phyloP scores from a whole-genome alignment of 2,113 vertebrate species.

The Thomomys bottae region DNA sequence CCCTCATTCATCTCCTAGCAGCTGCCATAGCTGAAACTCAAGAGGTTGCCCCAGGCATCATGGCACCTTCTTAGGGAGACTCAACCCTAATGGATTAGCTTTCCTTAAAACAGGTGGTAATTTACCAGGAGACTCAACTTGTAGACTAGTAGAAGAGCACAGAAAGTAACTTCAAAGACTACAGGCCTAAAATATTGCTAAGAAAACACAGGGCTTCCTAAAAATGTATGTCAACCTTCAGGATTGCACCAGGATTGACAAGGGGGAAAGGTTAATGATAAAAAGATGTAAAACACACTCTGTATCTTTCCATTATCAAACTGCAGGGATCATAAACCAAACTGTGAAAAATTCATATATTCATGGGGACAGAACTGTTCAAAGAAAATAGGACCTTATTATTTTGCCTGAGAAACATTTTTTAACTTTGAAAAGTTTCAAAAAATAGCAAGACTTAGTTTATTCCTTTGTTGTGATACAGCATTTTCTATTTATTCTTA shows the following conservation, averaged over 20 bases:
- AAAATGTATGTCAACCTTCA: constrained; percentile 56
- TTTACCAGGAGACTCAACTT: constrained; percentile 88
- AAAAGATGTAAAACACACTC: neutral
- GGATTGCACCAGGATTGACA: neutral
- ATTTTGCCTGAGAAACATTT: neutral
- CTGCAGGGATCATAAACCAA: neutral
- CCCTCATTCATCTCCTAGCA: constrained; percentile 91
- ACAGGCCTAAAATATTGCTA: constrained; percentile 64
- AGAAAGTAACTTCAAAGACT: constrained; percentile 83
- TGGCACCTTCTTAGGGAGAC: constrained; percentile 87
- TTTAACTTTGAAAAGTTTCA: neutral
- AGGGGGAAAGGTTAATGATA: neutral
- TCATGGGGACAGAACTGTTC: neutral
- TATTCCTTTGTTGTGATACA: neutral
- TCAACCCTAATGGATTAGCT: constrained; percentile 94
- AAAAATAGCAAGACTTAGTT: neutral
- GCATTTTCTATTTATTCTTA: constrained; percentile 1
- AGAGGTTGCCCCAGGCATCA: constrained; percentile 88
- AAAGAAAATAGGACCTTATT: neutral
- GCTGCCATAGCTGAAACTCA: constrained; percentile 91
- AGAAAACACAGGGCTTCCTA: constrained; percentile 55
- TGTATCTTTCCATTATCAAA: neutral
- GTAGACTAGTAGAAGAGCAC: constrained; percentile 85
- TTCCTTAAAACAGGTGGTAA: constrained; percentile 89
- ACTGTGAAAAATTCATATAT: neutral